Evolutionary conservation across 2,797 vertebrate genomes (phyloP).

Genomic region (Acrocephalus scirpaceus): DNA sequence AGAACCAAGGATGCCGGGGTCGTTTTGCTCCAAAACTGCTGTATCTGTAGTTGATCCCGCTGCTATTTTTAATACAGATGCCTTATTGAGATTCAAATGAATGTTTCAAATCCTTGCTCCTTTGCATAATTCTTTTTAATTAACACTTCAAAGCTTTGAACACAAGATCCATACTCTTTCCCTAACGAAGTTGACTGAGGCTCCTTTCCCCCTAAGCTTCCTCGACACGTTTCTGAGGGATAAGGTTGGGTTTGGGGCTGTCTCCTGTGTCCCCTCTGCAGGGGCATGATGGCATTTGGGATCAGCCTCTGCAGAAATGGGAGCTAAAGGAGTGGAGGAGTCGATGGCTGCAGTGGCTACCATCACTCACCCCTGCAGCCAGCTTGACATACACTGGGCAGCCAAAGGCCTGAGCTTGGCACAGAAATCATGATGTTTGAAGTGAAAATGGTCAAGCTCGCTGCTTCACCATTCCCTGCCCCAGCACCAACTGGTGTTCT

Average conservation of each 20-base stretch:
- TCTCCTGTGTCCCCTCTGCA: not conserved
- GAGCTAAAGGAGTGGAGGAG: not conserved
- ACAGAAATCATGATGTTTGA: fast-evolving
- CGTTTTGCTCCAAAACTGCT: not conserved
- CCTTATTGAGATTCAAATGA: conserved; percentile 76
- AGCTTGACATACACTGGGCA: fast-evolving
- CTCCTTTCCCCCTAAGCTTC: conserved; percentile 30
- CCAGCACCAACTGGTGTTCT: not conserved
- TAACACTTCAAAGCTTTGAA: conserved; percentile 74
- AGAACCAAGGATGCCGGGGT: not conserved
- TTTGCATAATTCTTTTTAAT: conserved; percentile 79
- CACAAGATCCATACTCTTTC: conserved; percentile 49
- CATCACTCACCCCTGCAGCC: not conserved
- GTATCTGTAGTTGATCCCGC: conserved; percentile 15
- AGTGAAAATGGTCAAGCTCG: not conserved
- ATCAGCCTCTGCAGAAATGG: not conserved
- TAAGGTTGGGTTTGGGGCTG: not conserved
- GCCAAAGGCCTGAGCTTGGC: not conserved
- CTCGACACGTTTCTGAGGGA: not conserved
- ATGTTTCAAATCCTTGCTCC: conserved; percentile 64
- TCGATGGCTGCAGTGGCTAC: not conserved
- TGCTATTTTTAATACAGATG: conserved; percentile 73
- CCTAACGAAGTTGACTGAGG: conserved; percentile 52
- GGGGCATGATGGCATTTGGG: not conserved
- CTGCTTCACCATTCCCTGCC: not conserved